Evolutionary conservation across 2,797 vertebrate species (phyloP).

Genomic region (Geotrypetes seraphini): DNA sequence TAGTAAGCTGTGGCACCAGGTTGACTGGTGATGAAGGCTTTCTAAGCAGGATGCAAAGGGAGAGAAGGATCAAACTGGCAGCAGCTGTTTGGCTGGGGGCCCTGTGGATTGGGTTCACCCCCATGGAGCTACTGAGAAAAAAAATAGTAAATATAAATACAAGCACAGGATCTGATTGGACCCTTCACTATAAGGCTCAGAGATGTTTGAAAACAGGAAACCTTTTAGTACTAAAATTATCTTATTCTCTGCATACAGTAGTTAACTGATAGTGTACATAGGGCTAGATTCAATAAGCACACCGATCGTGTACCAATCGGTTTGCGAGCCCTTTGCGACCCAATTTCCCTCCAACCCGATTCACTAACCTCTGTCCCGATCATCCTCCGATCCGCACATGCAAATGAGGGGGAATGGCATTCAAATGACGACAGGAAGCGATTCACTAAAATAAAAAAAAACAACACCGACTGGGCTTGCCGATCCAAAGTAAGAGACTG

Average conservation of each 20-base stretch:
- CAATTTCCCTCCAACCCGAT: too few relatives aligned
- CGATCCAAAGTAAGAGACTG: too few relatives aligned
- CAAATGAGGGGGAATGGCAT: too few relatives aligned
- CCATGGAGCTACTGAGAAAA: slow-evolving; percentile 36
- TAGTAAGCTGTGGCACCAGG: slow-evolving; percentile 36
- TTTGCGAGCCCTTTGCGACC: too few relatives aligned
- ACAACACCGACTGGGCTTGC: too few relatives aligned
- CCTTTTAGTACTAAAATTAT: neutral
- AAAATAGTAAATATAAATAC: slow-evolving; percentile 33
- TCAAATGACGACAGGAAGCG: too few relatives aligned
- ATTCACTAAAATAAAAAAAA: too few relatives aligned
- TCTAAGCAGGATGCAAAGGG: slow-evolving; percentile 41
- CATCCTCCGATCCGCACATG: too few relatives aligned
- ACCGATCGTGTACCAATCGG: too few relatives aligned
- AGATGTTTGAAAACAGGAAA: slow-evolving; percentile 31
- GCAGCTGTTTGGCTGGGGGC: slow-evolving; percentile 48
- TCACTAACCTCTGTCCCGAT: too few relatives aligned
- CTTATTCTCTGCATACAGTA: neutral
- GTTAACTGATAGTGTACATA: neutral
- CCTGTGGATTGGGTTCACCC: slow-evolving; percentile 19
- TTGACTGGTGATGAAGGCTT: slow-evolving; percentile 37
- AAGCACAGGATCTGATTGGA: slow-evolving; percentile 34
- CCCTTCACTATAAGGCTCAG: neutral
- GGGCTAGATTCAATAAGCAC: too few relatives aligned
- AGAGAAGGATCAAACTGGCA: slow-evolving; percentile 36